phyloP scores from a whole-genome alignment of 2,113 vertebrate species.

The Nycticryphes semicollaris region DNA sequence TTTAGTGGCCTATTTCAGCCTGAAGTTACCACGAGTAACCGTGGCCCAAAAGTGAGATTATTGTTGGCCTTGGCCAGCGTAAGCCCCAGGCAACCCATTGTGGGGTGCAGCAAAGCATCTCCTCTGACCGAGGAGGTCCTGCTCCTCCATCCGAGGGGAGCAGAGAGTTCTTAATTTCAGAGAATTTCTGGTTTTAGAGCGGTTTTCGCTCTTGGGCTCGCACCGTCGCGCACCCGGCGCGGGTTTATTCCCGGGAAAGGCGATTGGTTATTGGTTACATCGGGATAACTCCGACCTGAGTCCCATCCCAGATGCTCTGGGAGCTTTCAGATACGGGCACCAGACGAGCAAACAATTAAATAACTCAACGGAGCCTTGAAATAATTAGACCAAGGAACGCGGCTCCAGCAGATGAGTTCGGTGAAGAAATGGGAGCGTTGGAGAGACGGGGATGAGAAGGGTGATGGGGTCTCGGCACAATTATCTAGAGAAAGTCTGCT shows the following conservation, averaged over 20 bases:
- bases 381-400: constrained; percentile 32
- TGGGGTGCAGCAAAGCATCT: neutral
- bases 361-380: neutral
- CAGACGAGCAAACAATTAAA: neutral
- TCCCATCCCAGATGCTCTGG: neutral
- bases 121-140: neutral
- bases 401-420: neutral
- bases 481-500: constrained; percentile 63
- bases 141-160: neutral
- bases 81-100: rapidly evolving
- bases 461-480: constrained; percentile 22
- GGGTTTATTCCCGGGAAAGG: neutral
- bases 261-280: too few species aligned
- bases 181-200: neutral
- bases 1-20: neutral
- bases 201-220: neutral
- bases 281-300: neutral
- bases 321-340: neutral
- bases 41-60: neutral
- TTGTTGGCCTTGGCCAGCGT: neutral
- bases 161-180: neutral
- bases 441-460: constrained; percentile 26
- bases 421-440: constrained; percentile 6
- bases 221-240: neutral
- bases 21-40: rapidly evolving